Percentiles rank a stretch among this genome's conserved stretches.
phyloP scores from a whole-genome alignment of 2,797 vertebrate species.

The Masticophis lateralis region DNA sequence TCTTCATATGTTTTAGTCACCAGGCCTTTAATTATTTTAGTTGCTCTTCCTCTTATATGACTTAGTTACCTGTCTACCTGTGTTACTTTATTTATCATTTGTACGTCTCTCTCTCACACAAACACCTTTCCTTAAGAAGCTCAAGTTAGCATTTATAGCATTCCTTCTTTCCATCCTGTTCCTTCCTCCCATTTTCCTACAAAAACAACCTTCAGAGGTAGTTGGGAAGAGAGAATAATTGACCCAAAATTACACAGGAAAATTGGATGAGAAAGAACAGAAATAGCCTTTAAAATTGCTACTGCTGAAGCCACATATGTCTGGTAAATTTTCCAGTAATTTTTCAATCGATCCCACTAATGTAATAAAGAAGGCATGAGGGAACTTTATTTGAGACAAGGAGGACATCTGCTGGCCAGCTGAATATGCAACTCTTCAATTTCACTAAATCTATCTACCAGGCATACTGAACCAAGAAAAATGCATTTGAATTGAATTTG shows the following conservation, averaged over 20 bases:
- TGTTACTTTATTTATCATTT: neutral
- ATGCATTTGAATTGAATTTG: neutral
- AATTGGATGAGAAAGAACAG: neutral
- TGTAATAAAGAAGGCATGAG: neutral
- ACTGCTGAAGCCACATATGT: neutral
- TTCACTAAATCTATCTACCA: neutral
- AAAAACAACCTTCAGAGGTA: neutral
- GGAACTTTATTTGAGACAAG: slow-evolving; percentile 22
- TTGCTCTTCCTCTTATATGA: neutral
- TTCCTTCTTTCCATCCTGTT: neutral
- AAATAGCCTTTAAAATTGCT: neutral
- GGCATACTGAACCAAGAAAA: neutral
- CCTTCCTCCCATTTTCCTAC: neutral
- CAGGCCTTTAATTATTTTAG: neutral
- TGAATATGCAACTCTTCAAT: neutral
- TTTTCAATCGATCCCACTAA: neutral
- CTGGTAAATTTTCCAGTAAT: neutral
- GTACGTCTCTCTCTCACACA: neutral
- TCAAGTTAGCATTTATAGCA: neutral
- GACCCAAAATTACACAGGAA: neutral
- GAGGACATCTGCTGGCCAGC: slow-evolving; percentile 46
- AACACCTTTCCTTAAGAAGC: neutral
- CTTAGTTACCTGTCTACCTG: neutral
- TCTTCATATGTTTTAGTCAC: neutral
- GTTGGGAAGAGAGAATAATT: neutral